These are phyloP conservation scores for Lordiphosa mommai DNA, from an alignment of 1,140 invertebrate genomes.

Conservation along the genomic window DNA sequence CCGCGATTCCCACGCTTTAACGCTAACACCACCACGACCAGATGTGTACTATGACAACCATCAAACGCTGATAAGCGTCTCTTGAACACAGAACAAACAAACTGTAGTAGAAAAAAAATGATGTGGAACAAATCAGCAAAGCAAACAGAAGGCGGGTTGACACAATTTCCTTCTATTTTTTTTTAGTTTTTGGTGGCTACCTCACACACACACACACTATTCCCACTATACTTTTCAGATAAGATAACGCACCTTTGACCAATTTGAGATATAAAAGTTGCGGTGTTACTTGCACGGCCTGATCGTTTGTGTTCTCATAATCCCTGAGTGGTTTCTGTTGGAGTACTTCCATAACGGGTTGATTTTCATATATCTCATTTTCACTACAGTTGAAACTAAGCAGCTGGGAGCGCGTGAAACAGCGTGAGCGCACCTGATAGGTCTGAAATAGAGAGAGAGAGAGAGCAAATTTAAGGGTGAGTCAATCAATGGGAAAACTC, in stretches of 20 bases:
- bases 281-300: conserved; percentile 83
- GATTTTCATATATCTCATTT: conserved; percentile 61
- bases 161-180: conserved; percentile 31
- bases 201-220: neutral
- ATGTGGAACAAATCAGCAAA: conserved; percentile 63
- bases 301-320: conserved; percentile 57
- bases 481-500: neutral
- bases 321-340: conserved; percentile 76
- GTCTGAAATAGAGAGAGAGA: conserved; percentile 18
- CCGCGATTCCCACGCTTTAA: conserved; percentile 29
- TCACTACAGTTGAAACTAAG: conserved; percentile 49
- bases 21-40: conserved; percentile 20
- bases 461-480: neutral
- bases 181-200: neutral
- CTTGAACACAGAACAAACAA: conserved; percentile 21
- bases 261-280: conserved; percentile 82
- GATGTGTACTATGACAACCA: conserved; percentile 37
- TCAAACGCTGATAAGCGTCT: conserved; percentile 33
- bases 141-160: conserved; percentile 44
- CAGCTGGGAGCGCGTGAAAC: conserved; percentile 48
- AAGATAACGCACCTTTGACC: conserved; percentile 74
- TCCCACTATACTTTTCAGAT: conserved; percentile 12
- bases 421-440: conserved; percentile 52
- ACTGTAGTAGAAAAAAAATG: conserved; percentile 31
- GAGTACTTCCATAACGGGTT: conserved; percentile 51